Evolutionary conservation across 2,888 invertebrate genomes (phyloP).

Genomic region (Platycheirus rosarum): DNA sequence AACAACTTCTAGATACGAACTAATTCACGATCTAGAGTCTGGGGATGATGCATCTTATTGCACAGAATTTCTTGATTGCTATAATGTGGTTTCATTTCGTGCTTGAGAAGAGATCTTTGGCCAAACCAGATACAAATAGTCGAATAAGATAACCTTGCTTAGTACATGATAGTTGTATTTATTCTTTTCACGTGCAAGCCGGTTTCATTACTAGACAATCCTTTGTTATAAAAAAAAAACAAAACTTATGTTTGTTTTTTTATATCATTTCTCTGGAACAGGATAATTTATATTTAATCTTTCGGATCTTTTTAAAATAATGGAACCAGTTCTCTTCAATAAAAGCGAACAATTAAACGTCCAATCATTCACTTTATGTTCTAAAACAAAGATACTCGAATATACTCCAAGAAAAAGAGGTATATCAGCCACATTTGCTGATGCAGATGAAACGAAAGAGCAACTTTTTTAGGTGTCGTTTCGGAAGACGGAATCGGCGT

Average conservation of each 20-base stretch:
- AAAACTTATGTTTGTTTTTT: not conserved
- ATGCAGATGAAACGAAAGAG: too few relatives aligned
- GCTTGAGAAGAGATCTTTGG: not conserved
- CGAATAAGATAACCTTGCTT: not conserved
- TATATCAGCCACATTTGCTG: too few relatives aligned
- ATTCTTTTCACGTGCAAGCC: slow-evolving; percentile 17
- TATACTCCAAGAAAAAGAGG: too few relatives aligned
- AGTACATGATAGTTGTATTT: slow-evolving; percentile 14
- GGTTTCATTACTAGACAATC: slow-evolving; percentile 11
- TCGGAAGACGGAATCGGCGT: too few relatives aligned
- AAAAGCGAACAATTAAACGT: too few relatives aligned
- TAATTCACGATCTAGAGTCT: not conserved
- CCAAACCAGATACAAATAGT: not conserved
- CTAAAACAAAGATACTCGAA: too few relatives aligned
- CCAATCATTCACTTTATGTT: too few relatives aligned
- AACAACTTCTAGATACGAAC: slow-evolving; percentile 8
- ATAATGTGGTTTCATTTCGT: not conserved
- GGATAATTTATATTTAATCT: not conserved
- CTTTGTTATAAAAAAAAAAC: not conserved
- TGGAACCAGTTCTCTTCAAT: not conserved
- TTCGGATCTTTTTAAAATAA: not conserved
- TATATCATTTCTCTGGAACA: not conserved
- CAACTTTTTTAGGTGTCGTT: too few relatives aligned
- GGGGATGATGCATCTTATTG: slow-evolving; percentile 4
- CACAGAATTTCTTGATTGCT: not conserved